Evolutionary conservation across 2,888 invertebrate genomes (phyloP).

Genomic region (Limnephilus marmoratus): DNA sequence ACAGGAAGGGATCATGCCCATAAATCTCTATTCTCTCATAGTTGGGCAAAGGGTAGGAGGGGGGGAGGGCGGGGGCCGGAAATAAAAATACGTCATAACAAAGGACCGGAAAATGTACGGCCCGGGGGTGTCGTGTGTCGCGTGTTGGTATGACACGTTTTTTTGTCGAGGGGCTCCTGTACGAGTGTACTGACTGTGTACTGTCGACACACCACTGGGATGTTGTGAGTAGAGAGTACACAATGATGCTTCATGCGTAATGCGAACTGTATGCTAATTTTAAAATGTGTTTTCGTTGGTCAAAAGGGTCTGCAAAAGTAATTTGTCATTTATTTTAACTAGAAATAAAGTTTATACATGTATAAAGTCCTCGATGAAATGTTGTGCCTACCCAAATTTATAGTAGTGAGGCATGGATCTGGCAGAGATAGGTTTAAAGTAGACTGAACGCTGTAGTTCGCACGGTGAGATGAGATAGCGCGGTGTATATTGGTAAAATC

Average conservation of each 20-base stretch:
- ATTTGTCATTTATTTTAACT: not conserved
- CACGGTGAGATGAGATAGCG: too few species aligned
- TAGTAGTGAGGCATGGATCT: too few species aligned
- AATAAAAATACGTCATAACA: constrained; percentile 63
- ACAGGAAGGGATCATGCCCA: constrained; percentile 52
- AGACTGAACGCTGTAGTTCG: too few species aligned
- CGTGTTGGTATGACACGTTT: constrained; percentile 48
- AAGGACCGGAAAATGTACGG: constrained; percentile 63
- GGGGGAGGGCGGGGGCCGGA: constrained; percentile 52
- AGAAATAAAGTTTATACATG: too few species aligned
- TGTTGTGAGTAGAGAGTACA: not conserved
- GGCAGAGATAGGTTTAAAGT: too few species aligned
- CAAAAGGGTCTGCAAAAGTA: not conserved
- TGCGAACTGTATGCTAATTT: constrained; percentile 27
- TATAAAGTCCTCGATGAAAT: too few species aligned
- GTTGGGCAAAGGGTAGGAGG: constrained; percentile 41
- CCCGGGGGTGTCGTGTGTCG: constrained; percentile 60
- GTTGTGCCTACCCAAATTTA: too few species aligned
- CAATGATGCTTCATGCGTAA: constrained; percentile 7
- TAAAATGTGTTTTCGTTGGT: not conserved
- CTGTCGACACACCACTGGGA: not conserved
- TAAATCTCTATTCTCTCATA: constrained; percentile 57
- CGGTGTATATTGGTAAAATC: too few species aligned
- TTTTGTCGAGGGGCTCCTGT: constrained; percentile 28
- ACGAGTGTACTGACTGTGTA: not conserved